Percentiles rank a stretch among this genome's conserved stretches.
These are phyloP conservation scores for Catagonus wagneri DNA, from an alignment of 2,113 vertebrate species.

Conservation along the genomic window DNA sequence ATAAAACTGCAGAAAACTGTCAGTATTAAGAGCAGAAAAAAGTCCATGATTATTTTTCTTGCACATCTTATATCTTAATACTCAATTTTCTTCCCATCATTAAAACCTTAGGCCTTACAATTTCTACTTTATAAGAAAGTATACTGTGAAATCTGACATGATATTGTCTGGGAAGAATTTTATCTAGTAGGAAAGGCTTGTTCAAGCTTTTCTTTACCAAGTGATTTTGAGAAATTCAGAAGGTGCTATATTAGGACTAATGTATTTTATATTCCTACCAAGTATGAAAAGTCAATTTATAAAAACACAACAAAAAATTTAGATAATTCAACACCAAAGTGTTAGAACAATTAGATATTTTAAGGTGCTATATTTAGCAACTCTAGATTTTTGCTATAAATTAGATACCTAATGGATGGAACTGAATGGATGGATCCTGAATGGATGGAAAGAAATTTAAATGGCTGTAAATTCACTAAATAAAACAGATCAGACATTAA, in stretches of 20 bases:
- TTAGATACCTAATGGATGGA: neutral
- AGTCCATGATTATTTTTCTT: neutral
- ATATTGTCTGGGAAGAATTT: neutral
- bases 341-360: neutral
- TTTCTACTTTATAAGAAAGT: constrained; percentile 42
- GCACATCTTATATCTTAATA: neutral
- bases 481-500: neutral
- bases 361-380: neutral
- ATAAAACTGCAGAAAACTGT: neutral
- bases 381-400: neutral
- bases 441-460: neutral
- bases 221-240: neutral
- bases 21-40: neutral
- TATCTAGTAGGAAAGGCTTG: neutral
- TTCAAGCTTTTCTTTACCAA: constrained; percentile 8
- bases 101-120: neutral
- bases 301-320: neutral
- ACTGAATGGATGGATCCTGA: neutral
- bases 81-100: neutral
- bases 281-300: constrained; percentile 6
- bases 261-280: constrained; percentile 23
- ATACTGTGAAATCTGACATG: neutral
- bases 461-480: neutral
- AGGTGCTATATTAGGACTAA: neutral
- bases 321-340: neutral